phyloP scores from a whole-genome alignment of 2,888 invertebrate species.

The Oxytorus armatus region DNA sequence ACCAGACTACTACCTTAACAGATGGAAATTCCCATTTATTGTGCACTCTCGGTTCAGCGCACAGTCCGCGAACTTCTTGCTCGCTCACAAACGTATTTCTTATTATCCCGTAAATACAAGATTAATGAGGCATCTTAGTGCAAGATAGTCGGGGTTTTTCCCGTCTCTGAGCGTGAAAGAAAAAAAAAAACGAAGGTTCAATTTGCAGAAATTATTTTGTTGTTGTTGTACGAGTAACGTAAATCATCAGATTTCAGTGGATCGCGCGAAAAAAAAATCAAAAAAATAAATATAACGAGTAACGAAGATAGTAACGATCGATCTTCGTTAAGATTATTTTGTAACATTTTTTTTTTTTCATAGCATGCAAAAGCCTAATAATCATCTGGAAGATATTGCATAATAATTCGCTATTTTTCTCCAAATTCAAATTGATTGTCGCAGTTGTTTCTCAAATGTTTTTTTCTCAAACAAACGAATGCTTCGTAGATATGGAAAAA shows the following conservation, averaged over 20 bases:
- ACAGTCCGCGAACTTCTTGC: no score
- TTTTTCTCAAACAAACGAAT: conserved; percentile 7
- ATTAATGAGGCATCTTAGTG: neutral
- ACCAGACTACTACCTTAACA: no score
- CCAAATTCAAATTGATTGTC: neutral
- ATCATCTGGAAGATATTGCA: no score
- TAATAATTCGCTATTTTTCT: neutral
- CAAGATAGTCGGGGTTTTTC: conserved; percentile 7
- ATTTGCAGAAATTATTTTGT: conserved; percentile 1
- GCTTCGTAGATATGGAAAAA: neutral
- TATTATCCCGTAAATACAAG: neutral
- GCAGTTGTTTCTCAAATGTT: neutral
- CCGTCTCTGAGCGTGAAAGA: neutral
- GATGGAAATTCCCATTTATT: neutral
- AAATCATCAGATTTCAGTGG: no score
- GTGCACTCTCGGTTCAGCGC: neutral
- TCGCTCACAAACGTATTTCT: no score
- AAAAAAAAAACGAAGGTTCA: neutral
- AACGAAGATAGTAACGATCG: no score
- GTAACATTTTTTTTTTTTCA: no score
- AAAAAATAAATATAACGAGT: no score
- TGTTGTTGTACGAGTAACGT: no score
- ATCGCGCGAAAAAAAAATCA: no score
- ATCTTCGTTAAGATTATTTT: no score
- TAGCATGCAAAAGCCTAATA: no score